Percentiles rank a stretch among this genome's conserved stretches.
These are phyloP conservation scores for Halesus radiatus DNA, from an alignment of 1,140 invertebrate species.

Conservation along the genomic window DNA sequence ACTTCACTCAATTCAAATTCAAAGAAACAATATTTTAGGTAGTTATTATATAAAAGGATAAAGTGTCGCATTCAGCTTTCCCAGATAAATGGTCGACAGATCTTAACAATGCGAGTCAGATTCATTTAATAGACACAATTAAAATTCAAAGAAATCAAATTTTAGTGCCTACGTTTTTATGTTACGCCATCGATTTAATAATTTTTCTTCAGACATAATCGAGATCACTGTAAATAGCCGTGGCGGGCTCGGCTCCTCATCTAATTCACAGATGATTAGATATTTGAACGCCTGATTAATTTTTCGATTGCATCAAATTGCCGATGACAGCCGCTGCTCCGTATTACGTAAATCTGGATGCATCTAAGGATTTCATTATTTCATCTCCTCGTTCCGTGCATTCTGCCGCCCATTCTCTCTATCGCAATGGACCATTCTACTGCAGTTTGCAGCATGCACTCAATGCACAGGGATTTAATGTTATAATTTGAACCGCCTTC, in stretches of 20 bases:
- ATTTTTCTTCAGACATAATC: background rate
- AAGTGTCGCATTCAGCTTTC: no score
- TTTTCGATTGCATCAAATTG: background rate
- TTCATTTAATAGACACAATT: no score
- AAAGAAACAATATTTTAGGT: no score
- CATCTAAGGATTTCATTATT: slow-evolving; percentile 32
- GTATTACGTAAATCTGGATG: slow-evolving; percentile 28
- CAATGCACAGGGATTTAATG: slow-evolving; percentile 44
- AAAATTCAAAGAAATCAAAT: no score
- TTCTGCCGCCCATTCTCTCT: slow-evolving; percentile 39
- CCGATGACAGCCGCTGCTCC: background rate
- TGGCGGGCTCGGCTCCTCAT: background rate
- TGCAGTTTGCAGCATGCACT: slow-evolving; percentile 22
- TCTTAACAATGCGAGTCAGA: no score
- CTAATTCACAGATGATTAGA: background rate
- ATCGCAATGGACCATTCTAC: slow-evolving; percentile 25
- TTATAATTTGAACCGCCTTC: slow-evolving; percentile 54
- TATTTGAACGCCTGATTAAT: background rate
- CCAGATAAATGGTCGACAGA: no score
- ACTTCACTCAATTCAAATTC: no score
- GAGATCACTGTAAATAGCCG: background rate
- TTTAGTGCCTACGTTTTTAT: no score
- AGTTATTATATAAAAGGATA: no score
- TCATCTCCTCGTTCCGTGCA: slow-evolving; percentile 29
- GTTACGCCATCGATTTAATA: no score